These are phyloP conservation scores for Alca torda DNA, from an alignment of 2,797 vertebrate genomes.

Conservation along the genomic window DNA sequence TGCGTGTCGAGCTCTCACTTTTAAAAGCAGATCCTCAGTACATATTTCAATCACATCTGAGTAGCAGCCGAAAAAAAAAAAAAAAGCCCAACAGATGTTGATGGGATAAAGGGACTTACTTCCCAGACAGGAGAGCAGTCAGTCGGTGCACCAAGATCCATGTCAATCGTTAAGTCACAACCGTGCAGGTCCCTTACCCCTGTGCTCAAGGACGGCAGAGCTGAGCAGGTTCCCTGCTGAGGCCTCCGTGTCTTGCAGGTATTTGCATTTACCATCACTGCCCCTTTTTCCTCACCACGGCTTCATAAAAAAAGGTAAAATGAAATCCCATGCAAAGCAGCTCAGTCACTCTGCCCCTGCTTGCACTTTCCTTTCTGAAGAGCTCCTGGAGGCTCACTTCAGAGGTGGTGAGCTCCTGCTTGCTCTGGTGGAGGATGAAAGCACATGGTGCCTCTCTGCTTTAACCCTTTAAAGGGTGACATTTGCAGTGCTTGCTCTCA, in stretches of 20 bases:
- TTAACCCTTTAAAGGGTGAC: not conserved
- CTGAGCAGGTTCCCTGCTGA: not conserved
- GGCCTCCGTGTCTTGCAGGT: not conserved
- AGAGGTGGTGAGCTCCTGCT: not conserved
- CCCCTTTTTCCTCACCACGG: not conserved
- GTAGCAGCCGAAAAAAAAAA: not conserved
- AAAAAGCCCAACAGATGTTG: not conserved
- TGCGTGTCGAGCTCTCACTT: not conserved
- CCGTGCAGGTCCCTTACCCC: not conserved
- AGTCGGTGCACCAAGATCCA: not conserved
- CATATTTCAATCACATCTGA: not conserved
- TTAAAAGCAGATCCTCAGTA: not conserved
- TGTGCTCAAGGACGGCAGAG: not conserved
- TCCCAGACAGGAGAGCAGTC: not conserved
- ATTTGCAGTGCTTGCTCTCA: not conserved
- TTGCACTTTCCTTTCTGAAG: conserved; percentile 4
- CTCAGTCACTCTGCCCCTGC: not conserved
- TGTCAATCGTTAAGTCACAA: not conserved
- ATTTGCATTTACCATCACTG: conserved; percentile 19
- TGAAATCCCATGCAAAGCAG: conserved; percentile 16
- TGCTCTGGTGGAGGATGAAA: not conserved
- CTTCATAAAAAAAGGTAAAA: not conserved
- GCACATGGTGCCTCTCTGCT: not conserved
- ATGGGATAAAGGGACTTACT: not conserved
- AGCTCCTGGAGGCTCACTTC: not conserved